Evolutionary conservation across 2,888 invertebrate genomes (phyloP).

Genomic region (Ophion ventricosus): DNA sequence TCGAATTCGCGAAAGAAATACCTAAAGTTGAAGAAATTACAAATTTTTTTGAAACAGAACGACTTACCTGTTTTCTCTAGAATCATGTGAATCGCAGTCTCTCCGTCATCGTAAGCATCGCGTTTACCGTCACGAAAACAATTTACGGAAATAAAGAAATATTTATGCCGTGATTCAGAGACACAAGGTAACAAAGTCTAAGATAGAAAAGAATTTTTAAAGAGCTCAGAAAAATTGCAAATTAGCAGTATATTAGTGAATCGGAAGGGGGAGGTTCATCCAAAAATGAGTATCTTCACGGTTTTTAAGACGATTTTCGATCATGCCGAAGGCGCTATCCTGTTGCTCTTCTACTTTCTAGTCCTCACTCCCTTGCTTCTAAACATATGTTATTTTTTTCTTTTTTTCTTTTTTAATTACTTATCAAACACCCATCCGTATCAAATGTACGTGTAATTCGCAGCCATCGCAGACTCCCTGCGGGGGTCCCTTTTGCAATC

Average conservation of each 20-base stretch:
- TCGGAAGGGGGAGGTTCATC: background rate
- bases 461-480: conserved; percentile 72
- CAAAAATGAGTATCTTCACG: conserved; percentile 23
- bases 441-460: conserved; percentile 76
- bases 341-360: conserved; percentile 25
- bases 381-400: background rate
- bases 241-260: background rate
- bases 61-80: conserved; percentile 57
- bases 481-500: conserved; percentile 66
- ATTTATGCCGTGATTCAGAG: background rate
- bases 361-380: conserved; percentile 17
- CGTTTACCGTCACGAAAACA: conserved; percentile 49
- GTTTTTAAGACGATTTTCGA: conserved; percentile 11
- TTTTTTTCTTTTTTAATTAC: conserved; percentile 10
- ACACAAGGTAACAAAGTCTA: background rate
- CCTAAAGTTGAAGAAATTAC: no score
- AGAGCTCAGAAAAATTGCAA: conserved; percentile 1
- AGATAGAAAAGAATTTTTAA: conserved; percentile 6
- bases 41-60: background rate
- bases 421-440: conserved; percentile 65
- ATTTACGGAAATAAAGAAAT: background rate
- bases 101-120: conserved; percentile 44
- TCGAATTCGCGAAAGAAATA: no score
- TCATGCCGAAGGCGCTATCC: conserved; percentile 40
- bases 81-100: conserved; percentile 57